Percentiles rank a stretch among this genome's conserved stretches.
Evolutionary conservation across 2,888 invertebrate species (phyloP).

Genomic region (Embidobia sp.): DNA sequence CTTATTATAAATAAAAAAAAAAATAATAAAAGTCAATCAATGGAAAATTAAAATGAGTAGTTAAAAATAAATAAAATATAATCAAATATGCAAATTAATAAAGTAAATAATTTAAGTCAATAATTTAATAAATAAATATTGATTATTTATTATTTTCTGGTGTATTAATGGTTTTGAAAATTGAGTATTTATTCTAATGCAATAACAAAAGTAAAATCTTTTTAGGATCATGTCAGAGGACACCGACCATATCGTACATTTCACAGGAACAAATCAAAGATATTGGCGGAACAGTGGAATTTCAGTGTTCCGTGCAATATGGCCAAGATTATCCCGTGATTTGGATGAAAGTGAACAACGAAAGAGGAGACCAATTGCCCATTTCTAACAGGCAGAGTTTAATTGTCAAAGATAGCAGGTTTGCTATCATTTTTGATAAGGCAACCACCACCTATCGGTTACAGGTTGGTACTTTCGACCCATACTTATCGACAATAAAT

Average conservation of each 20-base stretch:
- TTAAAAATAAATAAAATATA: too few species aligned
- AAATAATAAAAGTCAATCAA: too few species aligned
- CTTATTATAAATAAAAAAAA: too few species aligned
- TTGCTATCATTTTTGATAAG: constrained; percentile 89
- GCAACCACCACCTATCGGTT: constrained; percentile 92
- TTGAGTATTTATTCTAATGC: too few species aligned
- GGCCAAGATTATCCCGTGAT: constrained; percentile 93
- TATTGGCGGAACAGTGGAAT: constrained; percentile 93
- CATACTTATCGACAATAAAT: too few species aligned
- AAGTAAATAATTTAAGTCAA: too few species aligned
- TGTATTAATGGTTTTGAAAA: background rate
- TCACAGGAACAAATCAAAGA: constrained; percentile 96
- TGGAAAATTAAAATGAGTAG: too few species aligned
- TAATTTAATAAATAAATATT: too few species aligned
- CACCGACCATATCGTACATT: constrained; percentile 94
- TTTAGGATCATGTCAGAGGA: constrained; percentile 86
- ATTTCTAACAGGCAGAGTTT: constrained; percentile 92
- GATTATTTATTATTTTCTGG: too few species aligned
- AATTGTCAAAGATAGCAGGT: constrained; percentile 92
- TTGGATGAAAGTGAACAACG: constrained; percentile 88
- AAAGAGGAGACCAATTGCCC: constrained; percentile 87
- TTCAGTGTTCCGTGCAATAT: constrained; percentile 94
- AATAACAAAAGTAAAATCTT: constrained; percentile 66
- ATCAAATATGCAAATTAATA: too few species aligned
- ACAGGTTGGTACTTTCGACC: constrained; percentile 82